These are phyloP conservation scores for Blastomussa wellsi DNA, from an alignment of 92 coral and sea anemone genomes.

Conservation along the genomic window DNA sequence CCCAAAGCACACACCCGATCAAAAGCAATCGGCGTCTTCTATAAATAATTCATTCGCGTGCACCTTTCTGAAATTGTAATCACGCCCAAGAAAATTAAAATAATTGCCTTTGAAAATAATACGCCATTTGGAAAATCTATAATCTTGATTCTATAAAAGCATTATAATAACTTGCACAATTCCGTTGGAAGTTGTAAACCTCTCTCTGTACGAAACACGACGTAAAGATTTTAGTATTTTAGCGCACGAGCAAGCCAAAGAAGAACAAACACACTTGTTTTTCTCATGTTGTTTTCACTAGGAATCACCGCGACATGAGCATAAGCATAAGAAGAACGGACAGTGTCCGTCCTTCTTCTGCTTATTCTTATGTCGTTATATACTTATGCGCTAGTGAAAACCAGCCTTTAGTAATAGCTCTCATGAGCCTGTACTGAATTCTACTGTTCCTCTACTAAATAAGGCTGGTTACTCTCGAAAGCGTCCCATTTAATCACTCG, in stretches of 20 bases:
- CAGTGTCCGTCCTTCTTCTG: no score
- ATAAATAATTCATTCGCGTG: conserved; percentile 27
- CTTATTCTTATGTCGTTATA: no score
- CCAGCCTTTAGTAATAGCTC: no score
- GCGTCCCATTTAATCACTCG: not conserved
- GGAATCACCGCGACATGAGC: no score
- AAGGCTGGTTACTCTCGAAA: not conserved
- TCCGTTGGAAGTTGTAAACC: not conserved
- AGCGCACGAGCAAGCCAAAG: no score
- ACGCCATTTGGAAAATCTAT: not conserved
- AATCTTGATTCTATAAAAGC: not conserved
- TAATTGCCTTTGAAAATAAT: not conserved
- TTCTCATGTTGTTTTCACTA: no score
- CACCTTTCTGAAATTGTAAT: conserved; percentile 24
- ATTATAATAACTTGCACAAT: not conserved
- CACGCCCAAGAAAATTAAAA: not conserved
- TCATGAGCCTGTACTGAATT: no score
- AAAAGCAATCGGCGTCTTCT: not conserved
- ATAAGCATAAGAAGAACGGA: no score
- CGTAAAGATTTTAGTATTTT: not conserved
- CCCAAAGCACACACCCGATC: not conserved
- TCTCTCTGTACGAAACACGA: not conserved
- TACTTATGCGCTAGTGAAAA: no score
- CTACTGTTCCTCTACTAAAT: no score
- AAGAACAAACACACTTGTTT: no score